Base-by-base conservation (phyloP, 2,888 invertebrate genomes). In the Pyralis farinalis region DNA sequence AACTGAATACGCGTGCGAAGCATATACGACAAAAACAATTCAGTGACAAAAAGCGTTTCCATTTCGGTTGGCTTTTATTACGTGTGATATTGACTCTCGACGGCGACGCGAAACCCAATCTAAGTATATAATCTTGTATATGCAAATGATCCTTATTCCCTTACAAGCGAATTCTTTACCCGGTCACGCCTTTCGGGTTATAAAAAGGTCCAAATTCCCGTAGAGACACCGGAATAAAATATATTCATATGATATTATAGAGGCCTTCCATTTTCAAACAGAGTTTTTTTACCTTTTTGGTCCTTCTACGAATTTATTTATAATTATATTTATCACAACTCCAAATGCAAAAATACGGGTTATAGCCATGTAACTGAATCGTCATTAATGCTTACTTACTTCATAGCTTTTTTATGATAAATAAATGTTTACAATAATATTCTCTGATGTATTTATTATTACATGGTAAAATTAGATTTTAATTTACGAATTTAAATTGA, bases 91-190 rank as follows among this genome's bases (percentile, higher is more conserved):
- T 72, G 79, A 75, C 73, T 80, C 71, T 69, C 66, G 59, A 64
- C 56, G 2, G 25, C 25, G 56, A 59, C 63, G 62, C 64, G 63
- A 54, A 58, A 59, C 62, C 69, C 69, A 72, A 78, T 73, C 71
- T 71, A 73, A 74, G 76, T 73, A 78, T 75, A 79, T 75, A 79
- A 77, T 76, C 75, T 71, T 73, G 75, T 79, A 73, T 77, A 83
- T 81, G 81, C 71, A 81, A 81, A 83, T 79, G 68, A 69, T 68
- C 69, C 70, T 67, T 70, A 67, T 71, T 67, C 73, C 73, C 71
- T 71, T 70, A 71, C 73, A 72, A 71, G 63, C 67, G 59, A 76
- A 80, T 76, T 74, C 72, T 49, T 73, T 72, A 63, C 71, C 69
- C 74, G 71, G 76, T 77, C 79, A 77, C 77, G 77, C 72, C 71